phyloP scores from a whole-genome alignment of 1,140 invertebrate species.

The Drosophila sucinea region DNA sequence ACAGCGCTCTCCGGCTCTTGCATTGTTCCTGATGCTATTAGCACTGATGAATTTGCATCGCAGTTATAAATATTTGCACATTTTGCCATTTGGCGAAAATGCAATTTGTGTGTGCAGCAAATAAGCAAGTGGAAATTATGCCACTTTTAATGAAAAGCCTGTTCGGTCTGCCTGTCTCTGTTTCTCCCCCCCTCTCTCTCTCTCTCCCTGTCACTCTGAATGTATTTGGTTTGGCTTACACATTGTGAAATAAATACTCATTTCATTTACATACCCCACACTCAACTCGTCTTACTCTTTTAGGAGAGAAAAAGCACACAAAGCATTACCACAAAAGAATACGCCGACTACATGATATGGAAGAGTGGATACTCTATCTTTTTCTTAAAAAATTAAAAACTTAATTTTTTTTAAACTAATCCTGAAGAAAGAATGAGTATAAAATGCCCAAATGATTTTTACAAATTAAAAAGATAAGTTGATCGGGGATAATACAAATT shows the following conservation, averaged over 20 bases:
- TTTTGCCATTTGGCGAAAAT: constrained; percentile 49
- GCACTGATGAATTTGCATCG: constrained; percentile 59
- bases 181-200: neutral
- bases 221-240: constrained; percentile 8
- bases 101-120: constrained; percentile 48
- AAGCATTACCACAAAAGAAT: constrained; percentile 15
- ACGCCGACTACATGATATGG: neutral
- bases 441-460: too few relatives aligned
- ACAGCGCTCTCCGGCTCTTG: neutral
- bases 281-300: neutral
- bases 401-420: too few relatives aligned
- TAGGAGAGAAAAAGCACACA: constrained; percentile 16
- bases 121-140: constrained; percentile 16
- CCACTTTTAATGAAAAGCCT: constrained; percentile 46
- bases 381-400: neutral
- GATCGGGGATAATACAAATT: too few relatives aligned
- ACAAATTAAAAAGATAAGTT: too few relatives aligned
- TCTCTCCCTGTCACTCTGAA: neutral
- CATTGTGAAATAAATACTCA: constrained; percentile 36
- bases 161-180: neutral
- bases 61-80: constrained; percentile 71
- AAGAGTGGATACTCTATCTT: neutral
- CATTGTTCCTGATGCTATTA: constrained; percentile 57
- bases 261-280: constrained; percentile 52
- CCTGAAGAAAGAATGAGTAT: too few relatives aligned